These are phyloP conservation scores for Trematomus bernacchii DNA, from an alignment of 2,797 vertebrate genomes.

Conservation along the genomic window DNA sequence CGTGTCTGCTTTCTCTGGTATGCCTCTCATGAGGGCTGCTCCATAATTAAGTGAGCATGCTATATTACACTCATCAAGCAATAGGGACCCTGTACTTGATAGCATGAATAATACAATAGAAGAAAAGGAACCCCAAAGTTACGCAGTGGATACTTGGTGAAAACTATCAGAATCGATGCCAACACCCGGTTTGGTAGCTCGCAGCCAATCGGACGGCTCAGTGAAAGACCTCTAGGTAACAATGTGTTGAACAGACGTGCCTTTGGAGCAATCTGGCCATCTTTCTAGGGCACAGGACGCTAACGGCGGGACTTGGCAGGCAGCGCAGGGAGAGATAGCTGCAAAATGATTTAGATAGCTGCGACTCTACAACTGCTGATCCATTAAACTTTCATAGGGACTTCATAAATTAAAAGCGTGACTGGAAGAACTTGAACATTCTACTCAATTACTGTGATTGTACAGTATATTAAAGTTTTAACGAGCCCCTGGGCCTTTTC, in stretches of 20 bases:
- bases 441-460: slow-evolving; percentile 85
- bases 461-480: slow-evolving; percentile 86
- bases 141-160: slow-evolving; percentile 51
- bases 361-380: slow-evolving; percentile 76
- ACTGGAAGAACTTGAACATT: slow-evolving; percentile 81
- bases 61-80: slow-evolving; percentile 75
- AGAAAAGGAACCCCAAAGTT: slow-evolving; percentile 51
- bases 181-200: slow-evolving; percentile 35
- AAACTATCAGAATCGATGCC: slow-evolving; percentile 46
- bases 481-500: slow-evolving; percentile 73
- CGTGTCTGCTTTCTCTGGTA: slow-evolving; percentile 68
- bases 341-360: slow-evolving; percentile 80
- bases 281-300: slow-evolving; percentile 82
- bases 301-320: slow-evolving; percentile 80
- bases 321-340: slow-evolving; percentile 65
- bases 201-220: slow-evolving; percentile 48
- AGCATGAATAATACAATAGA: slow-evolving; percentile 73
- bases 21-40: slow-evolving; percentile 71
- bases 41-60: slow-evolving; percentile 76
- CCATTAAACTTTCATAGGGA: slow-evolving; percentile 85
- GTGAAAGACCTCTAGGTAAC: slow-evolving; percentile 72
- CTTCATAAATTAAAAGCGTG: slow-evolving; percentile 84
- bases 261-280: slow-evolving; percentile 82
- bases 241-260: slow-evolving; percentile 76
- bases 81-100: slow-evolving; percentile 62